A percentile compares a stretch with the other conserved stretches of the same genome.
Evolutionary conservation across 2,797 vertebrate genomes (phyloP).

Genomic region (Octomys mimax): DNA sequence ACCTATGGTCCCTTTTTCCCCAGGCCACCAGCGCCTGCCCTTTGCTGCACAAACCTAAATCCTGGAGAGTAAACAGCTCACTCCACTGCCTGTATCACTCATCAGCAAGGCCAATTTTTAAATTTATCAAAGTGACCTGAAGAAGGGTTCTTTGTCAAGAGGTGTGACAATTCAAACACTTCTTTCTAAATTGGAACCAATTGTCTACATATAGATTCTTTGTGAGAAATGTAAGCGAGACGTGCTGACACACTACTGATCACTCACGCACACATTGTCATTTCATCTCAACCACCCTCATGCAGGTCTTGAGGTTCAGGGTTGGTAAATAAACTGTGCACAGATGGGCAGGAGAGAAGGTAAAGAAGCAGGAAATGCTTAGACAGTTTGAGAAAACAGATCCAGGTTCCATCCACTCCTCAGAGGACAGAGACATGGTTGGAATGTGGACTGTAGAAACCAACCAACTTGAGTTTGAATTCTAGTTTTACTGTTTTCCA

Average conservation of each 20-base stretch:
- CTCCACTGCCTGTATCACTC: not conserved
- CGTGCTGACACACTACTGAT: not conserved
- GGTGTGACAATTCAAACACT: not conserved
- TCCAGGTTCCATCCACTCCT: not conserved
- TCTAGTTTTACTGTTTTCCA: not conserved
- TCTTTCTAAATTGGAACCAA: not conserved
- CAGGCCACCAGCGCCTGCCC: not conserved
- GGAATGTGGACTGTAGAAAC: not conserved
- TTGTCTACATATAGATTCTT: not conserved
- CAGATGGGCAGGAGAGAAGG: not conserved
- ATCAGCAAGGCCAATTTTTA: not conserved
- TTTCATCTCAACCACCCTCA: not conserved
- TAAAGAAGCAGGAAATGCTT: not conserved
- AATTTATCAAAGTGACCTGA: not conserved
- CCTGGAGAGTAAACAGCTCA: not conserved
- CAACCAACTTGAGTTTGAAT: not conserved
- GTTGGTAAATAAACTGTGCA: not conserved
- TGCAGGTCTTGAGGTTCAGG: not conserved
- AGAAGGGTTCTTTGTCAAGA: not conserved
- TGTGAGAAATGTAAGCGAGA: not conserved
- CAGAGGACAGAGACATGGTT: not conserved
- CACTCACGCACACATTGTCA: rapidly evolving
- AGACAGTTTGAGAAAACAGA: not conserved
- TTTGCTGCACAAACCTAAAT: not conserved
- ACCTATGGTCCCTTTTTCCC: not conserved